Percentiles rank a stretch among this genome's conserved stretches.
phyloP scores from a whole-genome alignment of 2,888 invertebrate genomes.

The Melikaiella ostensackeni region DNA sequence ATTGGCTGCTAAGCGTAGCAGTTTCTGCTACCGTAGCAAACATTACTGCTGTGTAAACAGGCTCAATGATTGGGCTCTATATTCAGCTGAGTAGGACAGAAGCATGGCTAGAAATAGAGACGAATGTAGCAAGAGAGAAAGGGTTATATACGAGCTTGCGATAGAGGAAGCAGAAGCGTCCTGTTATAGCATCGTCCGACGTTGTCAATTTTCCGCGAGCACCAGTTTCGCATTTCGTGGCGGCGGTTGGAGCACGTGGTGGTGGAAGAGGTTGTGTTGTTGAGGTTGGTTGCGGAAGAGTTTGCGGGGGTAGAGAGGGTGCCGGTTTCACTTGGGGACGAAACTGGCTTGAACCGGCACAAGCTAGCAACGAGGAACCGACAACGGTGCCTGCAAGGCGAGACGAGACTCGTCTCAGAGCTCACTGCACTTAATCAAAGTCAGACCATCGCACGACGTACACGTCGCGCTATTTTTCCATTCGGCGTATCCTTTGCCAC shows the following conservation, averaged over 20 bases:
- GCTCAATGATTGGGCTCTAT: not conserved
- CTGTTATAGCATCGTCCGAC: slow-evolving; percentile 12
- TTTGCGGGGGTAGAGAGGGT: slow-evolving; percentile 42
- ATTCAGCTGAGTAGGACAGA: slow-evolving; percentile 17
- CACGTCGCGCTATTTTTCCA: slow-evolving; percentile 46
- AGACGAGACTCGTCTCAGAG: slow-evolving; percentile 13
- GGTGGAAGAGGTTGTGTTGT: slow-evolving; percentile 41
- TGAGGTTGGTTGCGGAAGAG: slow-evolving; percentile 44
- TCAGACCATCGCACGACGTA: slow-evolving; percentile 57
- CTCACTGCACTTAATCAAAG: slow-evolving; percentile 56
- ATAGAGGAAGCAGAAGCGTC: slow-evolving; percentile 16
- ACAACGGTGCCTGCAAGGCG: slow-evolving; percentile 41
- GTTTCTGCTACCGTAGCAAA: too few species aligned
- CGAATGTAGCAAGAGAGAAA: slow-evolving; percentile 17
- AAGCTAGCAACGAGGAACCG: slow-evolving; percentile 58
- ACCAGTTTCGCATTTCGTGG: slow-evolving; percentile 28
- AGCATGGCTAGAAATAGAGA: slow-evolving; percentile 32
- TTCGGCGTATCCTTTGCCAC: slow-evolving; percentile 43
- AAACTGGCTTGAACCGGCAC: slow-evolving; percentile 72
- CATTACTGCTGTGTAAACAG: too few species aligned
- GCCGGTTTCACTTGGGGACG: not conserved
- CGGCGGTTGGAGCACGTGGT: slow-evolving; percentile 4
- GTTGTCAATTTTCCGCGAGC: slow-evolving; percentile 35
- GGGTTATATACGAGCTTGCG: slow-evolving; percentile 5
- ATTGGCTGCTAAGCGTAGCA: too few species aligned